Evolutionary conservation across 2,797 vertebrate species (phyloP).

Genomic region (Pipistrellus nathusii): DNA sequence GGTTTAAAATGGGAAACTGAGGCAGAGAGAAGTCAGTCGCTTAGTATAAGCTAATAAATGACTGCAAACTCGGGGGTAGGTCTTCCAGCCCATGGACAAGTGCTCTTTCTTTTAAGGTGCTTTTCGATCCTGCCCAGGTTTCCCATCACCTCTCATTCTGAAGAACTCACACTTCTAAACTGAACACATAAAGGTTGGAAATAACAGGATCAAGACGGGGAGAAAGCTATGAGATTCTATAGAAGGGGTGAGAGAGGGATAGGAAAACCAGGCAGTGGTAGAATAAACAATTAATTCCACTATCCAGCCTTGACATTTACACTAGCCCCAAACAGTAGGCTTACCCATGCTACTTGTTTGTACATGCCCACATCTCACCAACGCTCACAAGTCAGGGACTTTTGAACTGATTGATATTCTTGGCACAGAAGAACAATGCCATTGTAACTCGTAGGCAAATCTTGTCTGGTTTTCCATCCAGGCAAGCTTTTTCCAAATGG

Average conservation of each 20-base stretch:
- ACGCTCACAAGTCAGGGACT: constrained; percentile 58
- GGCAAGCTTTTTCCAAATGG: constrained; percentile 25
- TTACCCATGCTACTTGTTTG: neutral
- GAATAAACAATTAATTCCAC: neutral
- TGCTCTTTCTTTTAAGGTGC: neutral
- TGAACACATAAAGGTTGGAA: neutral
- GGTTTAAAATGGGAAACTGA: neutral
- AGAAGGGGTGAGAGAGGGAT: neutral
- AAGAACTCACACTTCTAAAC: neutral
- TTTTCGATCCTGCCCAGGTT: neutral
- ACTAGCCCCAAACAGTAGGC: neutral
- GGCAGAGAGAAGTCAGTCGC: neutral
- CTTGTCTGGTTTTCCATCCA: constrained; percentile 64
- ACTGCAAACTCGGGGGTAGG: rapidly evolving
- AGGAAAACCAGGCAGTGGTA: neutral
- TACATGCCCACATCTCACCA: neutral
- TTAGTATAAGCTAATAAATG: neutral
- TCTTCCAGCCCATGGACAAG: neutral
- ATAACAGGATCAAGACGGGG: neutral
- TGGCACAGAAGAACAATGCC: constrained; percentile 51
- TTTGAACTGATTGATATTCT: constrained; percentile 57
- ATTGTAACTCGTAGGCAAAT: constrained; percentile 44
- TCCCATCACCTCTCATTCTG: neutral
- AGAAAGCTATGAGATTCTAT: neutral
- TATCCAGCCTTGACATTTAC: constrained; percentile 10